A percentile compares a stretch with the other conserved stretches of the same genome.
Conservation (phyloP, 2,797 vertebrate genomes). For the Triplophysa yarkandensis region DNA sequence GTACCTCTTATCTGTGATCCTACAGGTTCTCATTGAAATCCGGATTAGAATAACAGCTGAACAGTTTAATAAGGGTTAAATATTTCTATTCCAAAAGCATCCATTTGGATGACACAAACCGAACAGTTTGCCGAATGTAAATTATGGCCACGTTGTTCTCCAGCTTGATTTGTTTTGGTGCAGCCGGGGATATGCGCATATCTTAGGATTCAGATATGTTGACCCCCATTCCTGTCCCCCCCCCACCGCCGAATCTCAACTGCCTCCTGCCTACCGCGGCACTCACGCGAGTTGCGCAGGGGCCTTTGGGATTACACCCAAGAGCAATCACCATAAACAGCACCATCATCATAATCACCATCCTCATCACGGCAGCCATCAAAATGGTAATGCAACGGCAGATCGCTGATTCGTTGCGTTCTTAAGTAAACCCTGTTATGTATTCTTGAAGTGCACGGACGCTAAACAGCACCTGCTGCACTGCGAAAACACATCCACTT, state of each 20-base stretch:
- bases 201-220: background rate
- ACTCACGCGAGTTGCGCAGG: background rate
- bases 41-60: background rate
- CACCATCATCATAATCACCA: slow-evolving; percentile 38
- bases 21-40: background rate
- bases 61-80: background rate
- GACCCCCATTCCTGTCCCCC: slow-evolving; percentile 39
- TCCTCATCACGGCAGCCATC: slow-evolving; percentile 44
- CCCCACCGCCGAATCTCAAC: slow-evolving; percentile 22
- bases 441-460: slow-evolving; percentile 1
- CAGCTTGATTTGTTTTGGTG: background rate
- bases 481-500: background rate
- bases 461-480: background rate
- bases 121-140: background rate
- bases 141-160: background rate
- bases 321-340: slow-evolving; percentile 40
- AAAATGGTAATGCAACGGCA: slow-evolving; percentile 40
- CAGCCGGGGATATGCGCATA: background rate
- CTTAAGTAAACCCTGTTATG: slow-evolving; percentile 20
- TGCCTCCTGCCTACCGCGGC: slow-evolving; percentile 2
- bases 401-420: slow-evolving; percentile 24
- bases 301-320: slow-evolving; percentile 18
- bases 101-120: background rate
- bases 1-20: background rate
- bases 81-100: background rate